Percentiles rank a stretch among this genome's conserved stretches.
phyloP scores from a whole-genome alignment of 2,797 vertebrate species.

The Choloepus didactylus region DNA sequence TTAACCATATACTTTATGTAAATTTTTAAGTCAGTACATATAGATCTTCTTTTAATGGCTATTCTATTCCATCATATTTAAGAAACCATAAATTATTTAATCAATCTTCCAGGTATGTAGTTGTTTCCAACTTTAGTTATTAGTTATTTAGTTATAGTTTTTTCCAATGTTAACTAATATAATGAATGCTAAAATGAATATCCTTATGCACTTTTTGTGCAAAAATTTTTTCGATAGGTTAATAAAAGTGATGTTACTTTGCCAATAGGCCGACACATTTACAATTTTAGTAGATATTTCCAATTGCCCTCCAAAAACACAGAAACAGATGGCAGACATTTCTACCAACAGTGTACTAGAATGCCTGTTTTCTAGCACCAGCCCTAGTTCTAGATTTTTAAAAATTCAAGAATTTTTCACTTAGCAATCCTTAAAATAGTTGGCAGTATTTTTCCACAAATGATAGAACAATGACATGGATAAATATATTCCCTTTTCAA shows the following conservation, averaged over 20 bases:
- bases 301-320: slow-evolving; percentile 2
- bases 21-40: neutral
- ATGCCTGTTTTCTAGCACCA: neutral
- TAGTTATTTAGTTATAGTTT: neutral
- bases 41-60: slow-evolving; percentile 41
- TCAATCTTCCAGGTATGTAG: neutral
- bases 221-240: slow-evolving; percentile 11
- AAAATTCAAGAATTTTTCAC: slow-evolving; percentile 50
- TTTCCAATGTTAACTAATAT: neutral
- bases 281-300: neutral
- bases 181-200: slow-evolving; percentile 63
- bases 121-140: neutral
- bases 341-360: neutral
- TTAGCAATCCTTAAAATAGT: neutral
- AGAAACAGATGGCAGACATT: neutral
- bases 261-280: neutral
- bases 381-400: slow-evolving; percentile 31
- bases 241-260: slow-evolving; percentile 1
- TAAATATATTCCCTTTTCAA: neutral
- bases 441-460: neutral
- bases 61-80: neutral
- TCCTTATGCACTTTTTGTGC: neutral
- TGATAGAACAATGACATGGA: neutral
- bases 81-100: slow-evolving; percentile 44
- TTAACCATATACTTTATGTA: neutral